Conservation (phyloP, 1,140 invertebrate genomes). For the Brachionus calyciflorus region DNA sequence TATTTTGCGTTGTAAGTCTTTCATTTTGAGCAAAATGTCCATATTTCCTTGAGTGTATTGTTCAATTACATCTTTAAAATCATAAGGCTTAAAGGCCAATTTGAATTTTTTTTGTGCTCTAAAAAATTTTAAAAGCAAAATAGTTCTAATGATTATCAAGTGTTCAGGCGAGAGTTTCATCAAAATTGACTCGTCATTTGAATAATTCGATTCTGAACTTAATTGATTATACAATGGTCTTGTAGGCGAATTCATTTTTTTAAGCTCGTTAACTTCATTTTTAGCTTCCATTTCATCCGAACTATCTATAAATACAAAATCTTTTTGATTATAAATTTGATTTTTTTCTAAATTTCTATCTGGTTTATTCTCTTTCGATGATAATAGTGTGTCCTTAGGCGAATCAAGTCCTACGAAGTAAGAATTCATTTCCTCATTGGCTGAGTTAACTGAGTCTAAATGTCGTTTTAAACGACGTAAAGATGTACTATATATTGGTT, state of each 20-base stretch:
- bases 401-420: slow-evolving; percentile 31
- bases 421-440: not conserved
- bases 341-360: not conserved
- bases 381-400: not conserved
- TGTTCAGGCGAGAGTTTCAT: slow-evolving; percentile 39
- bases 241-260: not conserved
- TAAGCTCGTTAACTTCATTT: not conserved
- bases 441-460: slow-evolving; percentile 7
- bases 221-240: not conserved
- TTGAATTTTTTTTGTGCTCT: slow-evolving; percentile 40
- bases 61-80: slow-evolving; percentile 42
- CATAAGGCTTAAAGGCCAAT: slow-evolving; percentile 38
- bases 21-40: slow-evolving; percentile 43
- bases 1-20: slow-evolving; percentile 45
- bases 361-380: not conserved
- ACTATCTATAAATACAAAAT: not conserved
- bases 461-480: slow-evolving; percentile 22
- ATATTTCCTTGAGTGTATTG: slow-evolving; percentile 46
- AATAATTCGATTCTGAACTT: not conserved
- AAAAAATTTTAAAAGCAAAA: slow-evolving; percentile 41
- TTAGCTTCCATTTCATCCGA: not conserved
- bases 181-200: slow-evolving; percentile 9
- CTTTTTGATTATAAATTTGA: not conserved
- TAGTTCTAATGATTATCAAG: slow-evolving; percentile 27
- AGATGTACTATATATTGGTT: slow-evolving; percentile 34